A percentile compares a stretch with the other conserved stretches of the same genome.
Evolutionary conservation across 2,113 vertebrate species (phyloP).

Genomic region (Catharus bicknelli): DNA sequence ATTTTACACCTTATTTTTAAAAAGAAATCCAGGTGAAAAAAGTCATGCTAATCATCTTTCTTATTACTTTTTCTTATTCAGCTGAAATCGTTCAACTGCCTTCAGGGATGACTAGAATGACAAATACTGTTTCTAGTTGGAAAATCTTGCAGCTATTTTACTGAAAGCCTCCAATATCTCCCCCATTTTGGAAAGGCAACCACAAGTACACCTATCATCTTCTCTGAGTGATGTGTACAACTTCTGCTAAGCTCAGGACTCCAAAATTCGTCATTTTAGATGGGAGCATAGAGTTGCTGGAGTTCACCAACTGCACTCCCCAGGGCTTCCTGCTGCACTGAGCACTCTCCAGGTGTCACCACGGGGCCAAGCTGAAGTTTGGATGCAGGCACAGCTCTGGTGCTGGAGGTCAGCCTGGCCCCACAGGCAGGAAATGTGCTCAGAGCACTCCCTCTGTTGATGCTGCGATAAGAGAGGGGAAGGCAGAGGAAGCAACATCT

Average conservation of each 20-base stretch:
- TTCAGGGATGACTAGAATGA: neutral
- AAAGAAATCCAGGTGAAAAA: neutral
- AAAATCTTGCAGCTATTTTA: neutral
- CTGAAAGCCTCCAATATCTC: neutral
- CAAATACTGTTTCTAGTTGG: neutral
- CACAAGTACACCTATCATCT: neutral
- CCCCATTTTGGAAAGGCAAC: neutral
- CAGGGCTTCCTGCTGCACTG: neutral
- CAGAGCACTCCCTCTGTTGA: slow-evolving; percentile 28
- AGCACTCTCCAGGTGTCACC: neutral
- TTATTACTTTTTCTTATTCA: neutral
- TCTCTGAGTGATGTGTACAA: neutral
- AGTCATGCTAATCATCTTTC: neutral
- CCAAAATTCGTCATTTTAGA: neutral
- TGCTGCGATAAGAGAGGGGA: neutral
- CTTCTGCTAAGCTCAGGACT: neutral
- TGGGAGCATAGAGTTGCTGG: fast-evolving
- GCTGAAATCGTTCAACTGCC: neutral
- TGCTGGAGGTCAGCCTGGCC: neutral
- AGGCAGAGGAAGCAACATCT: neutral
- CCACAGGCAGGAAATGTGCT: neutral
- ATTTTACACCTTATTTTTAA: neutral
- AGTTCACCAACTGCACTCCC: neutral
- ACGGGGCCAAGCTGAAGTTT: neutral
- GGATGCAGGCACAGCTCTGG: neutral